Percentiles rank a stretch among this genome's conserved stretches.
These are phyloP conservation scores for Drosophila mayaguana DNA, from an alignment of 2,888 invertebrate genomes.

Conservation along the genomic window DNA sequence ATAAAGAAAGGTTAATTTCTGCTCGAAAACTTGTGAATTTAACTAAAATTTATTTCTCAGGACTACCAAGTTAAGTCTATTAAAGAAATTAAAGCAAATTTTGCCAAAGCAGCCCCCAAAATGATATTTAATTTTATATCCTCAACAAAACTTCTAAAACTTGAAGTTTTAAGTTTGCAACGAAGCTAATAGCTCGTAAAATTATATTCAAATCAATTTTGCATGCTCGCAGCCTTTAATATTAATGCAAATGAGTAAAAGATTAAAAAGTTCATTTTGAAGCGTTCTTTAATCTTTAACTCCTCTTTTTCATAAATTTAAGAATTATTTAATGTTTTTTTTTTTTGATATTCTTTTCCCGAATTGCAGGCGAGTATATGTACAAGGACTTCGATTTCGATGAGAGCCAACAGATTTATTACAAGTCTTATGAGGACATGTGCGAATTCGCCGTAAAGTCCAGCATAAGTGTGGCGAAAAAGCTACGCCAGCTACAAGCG, in stretches of 20 bases:
- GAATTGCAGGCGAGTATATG: conserved; percentile 42
- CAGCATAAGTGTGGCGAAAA: conserved; percentile 86
- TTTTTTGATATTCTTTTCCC: background rate
- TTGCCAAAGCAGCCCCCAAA: too few species aligned
- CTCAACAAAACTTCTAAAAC: background rate
- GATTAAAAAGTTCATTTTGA: background rate
- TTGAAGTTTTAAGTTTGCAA: too few species aligned
- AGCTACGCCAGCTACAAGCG: conserved; percentile 89
- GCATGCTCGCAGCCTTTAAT: background rate
- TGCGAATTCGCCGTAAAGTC: conserved; percentile 53
- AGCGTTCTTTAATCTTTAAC: background rate
- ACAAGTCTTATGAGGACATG: conserved; percentile 76
- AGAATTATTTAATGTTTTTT: background rate
- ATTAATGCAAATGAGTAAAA: background rate
- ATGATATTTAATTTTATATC: background rate
- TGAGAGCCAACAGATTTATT: conserved; percentile 44
- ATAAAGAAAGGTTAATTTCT: too few species aligned
- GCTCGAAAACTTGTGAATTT: too few species aligned
- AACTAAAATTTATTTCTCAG: too few species aligned
- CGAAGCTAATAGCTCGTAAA: background rate
- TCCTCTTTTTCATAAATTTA: background rate
- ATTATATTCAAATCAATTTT: background rate
- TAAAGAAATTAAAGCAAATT: too few species aligned
- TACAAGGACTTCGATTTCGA: conserved; percentile 43
- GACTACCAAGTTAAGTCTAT: too few species aligned